Evolutionary conservation across 23 tunicate genomes (phyloP).

Genomic region (Styela clava): DNA sequence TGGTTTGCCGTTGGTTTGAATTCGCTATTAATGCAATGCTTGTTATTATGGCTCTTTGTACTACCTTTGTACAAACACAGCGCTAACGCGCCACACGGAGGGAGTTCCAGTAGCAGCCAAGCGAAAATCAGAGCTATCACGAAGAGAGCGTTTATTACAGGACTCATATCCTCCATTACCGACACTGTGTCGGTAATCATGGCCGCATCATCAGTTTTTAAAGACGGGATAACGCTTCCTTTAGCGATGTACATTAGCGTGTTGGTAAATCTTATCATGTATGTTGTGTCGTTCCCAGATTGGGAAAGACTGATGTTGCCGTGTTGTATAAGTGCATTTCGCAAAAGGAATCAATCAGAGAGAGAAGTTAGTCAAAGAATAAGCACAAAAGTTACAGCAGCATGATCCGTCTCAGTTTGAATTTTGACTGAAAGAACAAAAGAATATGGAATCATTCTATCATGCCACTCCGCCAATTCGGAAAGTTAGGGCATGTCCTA

Average conservation of each 20-base stretch:
- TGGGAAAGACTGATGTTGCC: slow-evolving; percentile 7
- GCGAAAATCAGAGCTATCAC: neutral
- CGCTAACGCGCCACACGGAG: neutral
- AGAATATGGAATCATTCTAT: too few relatives aligned
- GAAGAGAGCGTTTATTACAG: neutral
- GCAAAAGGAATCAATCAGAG: too few relatives aligned
- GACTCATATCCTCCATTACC: neutral
- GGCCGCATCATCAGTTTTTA: neutral
- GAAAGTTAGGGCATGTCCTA: too few relatives aligned
- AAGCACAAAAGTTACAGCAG: too few relatives aligned
- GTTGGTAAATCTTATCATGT: neutral
- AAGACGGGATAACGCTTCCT: neutral
- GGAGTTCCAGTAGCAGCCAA: neutral
- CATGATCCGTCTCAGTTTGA: too few relatives aligned
- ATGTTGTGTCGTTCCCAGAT: neutral
- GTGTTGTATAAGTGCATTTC: neutral
- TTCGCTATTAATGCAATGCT: neutral
- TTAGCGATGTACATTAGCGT: neutral
- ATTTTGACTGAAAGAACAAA: too few relatives aligned
- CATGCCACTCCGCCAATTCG: too few relatives aligned
- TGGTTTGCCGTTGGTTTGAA: neutral
- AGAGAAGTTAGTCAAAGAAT: too few relatives aligned
- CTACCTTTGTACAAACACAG: neutral
- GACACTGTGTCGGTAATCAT: neutral
- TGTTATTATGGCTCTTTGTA: neutral